Conservation (phyloP, 1,140 invertebrate genomes). For the Drosophila watanabei region DNA sequence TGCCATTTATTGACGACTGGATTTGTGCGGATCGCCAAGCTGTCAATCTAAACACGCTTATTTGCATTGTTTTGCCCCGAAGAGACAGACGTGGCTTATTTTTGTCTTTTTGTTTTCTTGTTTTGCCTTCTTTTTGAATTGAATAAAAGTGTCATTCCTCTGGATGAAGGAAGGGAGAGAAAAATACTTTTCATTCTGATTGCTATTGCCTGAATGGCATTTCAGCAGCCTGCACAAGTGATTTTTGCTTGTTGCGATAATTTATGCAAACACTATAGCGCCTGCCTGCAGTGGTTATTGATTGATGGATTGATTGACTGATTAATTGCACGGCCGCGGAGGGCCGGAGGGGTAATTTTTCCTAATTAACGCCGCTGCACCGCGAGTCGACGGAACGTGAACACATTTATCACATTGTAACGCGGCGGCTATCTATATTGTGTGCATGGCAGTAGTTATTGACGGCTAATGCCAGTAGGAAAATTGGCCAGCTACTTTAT, state of each 20-base stretch:
- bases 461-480: constrained; percentile 53
- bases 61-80: constrained; percentile 54
- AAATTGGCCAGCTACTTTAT: constrained; percentile 44
- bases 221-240: constrained; percentile 23
- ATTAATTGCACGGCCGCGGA: constrained; percentile 46
- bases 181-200: constrained; percentile 19
- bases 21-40: constrained; percentile 49
- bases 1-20: constrained; percentile 67
- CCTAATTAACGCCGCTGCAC: constrained; percentile 43
- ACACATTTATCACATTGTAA: constrained; percentile 61
- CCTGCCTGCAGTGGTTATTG: constrained; percentile 36
- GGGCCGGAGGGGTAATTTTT: constrained; percentile 31
- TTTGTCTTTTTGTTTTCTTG: neutral
- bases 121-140: constrained; percentile 9
- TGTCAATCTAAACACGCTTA: constrained; percentile 60
- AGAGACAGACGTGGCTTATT: constrained; percentile 9
- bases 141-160: constrained; percentile 31
- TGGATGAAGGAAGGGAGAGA: neutral
- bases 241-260: constrained; percentile 46
- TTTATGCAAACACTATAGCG: constrained; percentile 54
- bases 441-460: constrained; percentile 63
- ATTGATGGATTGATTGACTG: constrained; percentile 60
- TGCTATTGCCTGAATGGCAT: constrained; percentile 6
- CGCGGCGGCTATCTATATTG: constrained; percentile 46
- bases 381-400: constrained; percentile 8